These are phyloP conservation scores for Hafferia zeledoni DNA, from an alignment of 2,797 vertebrate species.

Conservation along the genomic window DNA sequence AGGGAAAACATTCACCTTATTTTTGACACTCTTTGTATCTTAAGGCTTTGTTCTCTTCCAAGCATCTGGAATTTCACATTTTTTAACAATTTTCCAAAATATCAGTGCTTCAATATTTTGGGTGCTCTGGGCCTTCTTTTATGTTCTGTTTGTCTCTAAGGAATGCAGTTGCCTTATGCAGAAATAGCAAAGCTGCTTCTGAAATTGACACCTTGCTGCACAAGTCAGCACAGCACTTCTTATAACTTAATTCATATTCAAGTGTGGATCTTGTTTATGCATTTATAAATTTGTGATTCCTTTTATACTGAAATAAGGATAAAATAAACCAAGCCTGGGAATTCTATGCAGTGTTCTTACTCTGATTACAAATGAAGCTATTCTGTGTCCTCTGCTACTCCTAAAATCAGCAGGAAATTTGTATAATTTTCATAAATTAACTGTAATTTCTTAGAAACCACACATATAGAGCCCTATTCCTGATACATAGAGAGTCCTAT, in stretches of 20 bases:
- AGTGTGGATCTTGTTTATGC: background rate
- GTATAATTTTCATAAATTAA: background rate
- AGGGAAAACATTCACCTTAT: background rate
- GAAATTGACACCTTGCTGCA: background rate
- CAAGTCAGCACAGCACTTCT: background rate
- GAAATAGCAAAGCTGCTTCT: background rate
- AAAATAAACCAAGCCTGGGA: background rate
- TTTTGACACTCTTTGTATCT: background rate
- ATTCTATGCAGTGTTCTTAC: background rate
- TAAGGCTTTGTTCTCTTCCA: background rate
- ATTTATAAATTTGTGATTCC: constrained; percentile 4
- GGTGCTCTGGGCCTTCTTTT: background rate
- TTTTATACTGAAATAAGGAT: constrained; percentile 18
- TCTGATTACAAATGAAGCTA: background rate
- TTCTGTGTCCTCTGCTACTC: background rate
- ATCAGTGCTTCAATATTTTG: background rate
- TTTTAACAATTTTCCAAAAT: background rate
- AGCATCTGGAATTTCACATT: background rate
- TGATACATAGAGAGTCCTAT: background rate
- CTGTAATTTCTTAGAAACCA: background rate
- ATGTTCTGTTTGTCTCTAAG: background rate
- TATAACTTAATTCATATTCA: background rate
- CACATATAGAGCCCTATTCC: background rate
- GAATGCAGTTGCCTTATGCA: background rate
- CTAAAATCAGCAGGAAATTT: background rate